Base-by-base conservation (phyloP, 2,888 invertebrate species). In the Volucella zonaria region DNA sequence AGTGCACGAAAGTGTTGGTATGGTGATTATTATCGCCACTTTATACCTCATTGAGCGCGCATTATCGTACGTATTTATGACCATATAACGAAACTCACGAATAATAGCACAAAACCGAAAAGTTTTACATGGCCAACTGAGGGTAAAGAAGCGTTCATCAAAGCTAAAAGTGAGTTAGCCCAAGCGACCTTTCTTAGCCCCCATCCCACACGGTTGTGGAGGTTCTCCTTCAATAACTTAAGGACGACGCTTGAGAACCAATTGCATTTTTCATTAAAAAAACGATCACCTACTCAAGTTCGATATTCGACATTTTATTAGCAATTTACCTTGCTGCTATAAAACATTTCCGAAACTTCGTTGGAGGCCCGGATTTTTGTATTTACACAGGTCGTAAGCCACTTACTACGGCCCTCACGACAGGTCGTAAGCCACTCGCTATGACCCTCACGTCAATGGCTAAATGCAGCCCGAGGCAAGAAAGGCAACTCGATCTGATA, bases 281-380 rank as follows among this genome's bases (percentile, higher is more conserved):
- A 79, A 31, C 15, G 61, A 0, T 58, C 75, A n/a, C 40, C 52
- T 3, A 14, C 77, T 8, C 59, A 77, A 47, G 38, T 52, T 0
- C 59, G 38, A 1, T 77, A 77, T 11, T 77, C 59, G 1, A 51
- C 73, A 10, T 73, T 73, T 11, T 77, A 9, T 15, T 73, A 3
- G 66, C 73, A 8, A 54, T 79, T 3, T 62, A 67, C 11, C 4
- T 54, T 6, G 42, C 76, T 23, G 18, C 2, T 0, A 91, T 92
- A 0, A 88, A 88, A 58, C 87, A 90, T 71, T 92, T 92, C 80
- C 80, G 89, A 11, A 87, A 90, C 42, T 88, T 91, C 87, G 70
- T 92, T 0, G 92, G 92, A 87, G 90, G 89, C 0, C 79, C 89
- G 61, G 38, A 88, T 52, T 89, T 81, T 31, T 64, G 64, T n/a